Evolutionary conservation across 2,888 invertebrate species (phyloP).

Genomic region (Trachelus troglodyta): DNA sequence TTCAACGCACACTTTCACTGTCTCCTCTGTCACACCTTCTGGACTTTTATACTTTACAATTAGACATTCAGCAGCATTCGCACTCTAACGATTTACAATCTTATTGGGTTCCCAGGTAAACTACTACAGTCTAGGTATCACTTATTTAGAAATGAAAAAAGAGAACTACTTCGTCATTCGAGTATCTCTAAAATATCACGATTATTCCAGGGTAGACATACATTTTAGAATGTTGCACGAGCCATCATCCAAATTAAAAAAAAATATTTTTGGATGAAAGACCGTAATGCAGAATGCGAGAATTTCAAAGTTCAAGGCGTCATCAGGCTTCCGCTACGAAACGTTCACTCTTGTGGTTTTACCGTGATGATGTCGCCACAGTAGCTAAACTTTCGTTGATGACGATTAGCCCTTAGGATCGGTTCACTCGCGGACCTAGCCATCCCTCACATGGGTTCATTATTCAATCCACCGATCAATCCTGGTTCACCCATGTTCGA

Average conservation of each 20-base stretch:
- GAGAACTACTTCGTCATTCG: not conserved
- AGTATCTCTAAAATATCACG: not conserved
- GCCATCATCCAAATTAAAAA: not conserved
- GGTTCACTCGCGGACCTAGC: slow-evolving; percentile 55
- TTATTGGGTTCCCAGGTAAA: not conserved
- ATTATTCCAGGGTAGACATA: not conserved
- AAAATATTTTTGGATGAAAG: not conserved
- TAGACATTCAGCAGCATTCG: not conserved
- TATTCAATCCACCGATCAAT: slow-evolving; percentile 41
- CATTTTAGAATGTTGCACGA: not conserved
- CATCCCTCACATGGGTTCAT: slow-evolving; percentile 55
- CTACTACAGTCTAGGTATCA: not conserved
- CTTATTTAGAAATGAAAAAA: not conserved
- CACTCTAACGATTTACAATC: not conserved
- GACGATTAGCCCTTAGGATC: slow-evolving; percentile 18
- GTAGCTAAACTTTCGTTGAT: not conserved
- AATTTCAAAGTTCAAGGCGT: not conserved
- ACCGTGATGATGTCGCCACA: not conserved
- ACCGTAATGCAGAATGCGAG: not conserved
- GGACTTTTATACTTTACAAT: not conserved
- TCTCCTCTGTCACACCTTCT: not conserved
- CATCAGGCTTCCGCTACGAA: too few relatives aligned
- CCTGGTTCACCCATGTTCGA: slow-evolving; percentile 53
- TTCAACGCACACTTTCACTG: not conserved
- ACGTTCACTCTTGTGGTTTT: not conserved